Percentiles rank a stretch among this genome's conserved stretches.
These are phyloP conservation scores for Romanogobio albipinnatus DNA, from an alignment of 2,113 vertebrate species.

Conservation along the genomic window DNA sequence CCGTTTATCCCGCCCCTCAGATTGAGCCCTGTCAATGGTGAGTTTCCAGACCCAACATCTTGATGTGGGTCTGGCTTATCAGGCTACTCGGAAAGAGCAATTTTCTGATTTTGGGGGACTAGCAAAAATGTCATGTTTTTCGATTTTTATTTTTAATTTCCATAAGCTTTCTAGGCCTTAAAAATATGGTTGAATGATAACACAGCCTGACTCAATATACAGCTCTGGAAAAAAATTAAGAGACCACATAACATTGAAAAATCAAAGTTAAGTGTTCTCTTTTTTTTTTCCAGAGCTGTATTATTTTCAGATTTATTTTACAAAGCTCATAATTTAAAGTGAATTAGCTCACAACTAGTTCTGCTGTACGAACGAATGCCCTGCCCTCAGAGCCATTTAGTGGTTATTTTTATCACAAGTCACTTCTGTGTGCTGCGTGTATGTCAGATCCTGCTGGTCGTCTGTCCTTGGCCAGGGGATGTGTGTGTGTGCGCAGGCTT, in stretches of 20 bases:
- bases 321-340: background rate
- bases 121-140: too few species aligned
- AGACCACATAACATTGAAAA: too few species aligned
- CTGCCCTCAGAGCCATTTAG: background rate
- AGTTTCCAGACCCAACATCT: too few species aligned
- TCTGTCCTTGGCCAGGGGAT: slow-evolving; percentile 45
- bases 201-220: too few species aligned
- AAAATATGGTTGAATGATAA: too few species aligned
- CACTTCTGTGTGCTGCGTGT: slow-evolving; percentile 6
- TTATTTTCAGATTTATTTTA: background rate
- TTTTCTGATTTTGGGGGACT: background rate
- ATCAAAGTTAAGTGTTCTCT: too few species aligned
- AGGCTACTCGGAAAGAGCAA: background rate
- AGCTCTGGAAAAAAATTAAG: too few species aligned
- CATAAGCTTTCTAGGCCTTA: background rate
- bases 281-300: too few species aligned
- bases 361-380: background rate
- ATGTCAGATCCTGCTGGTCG: slow-evolving; percentile 9
- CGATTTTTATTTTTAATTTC: too few species aligned
- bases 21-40: too few species aligned
- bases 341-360: slow-evolving; percentile 1
- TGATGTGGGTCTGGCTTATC: too few species aligned
- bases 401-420: slow-evolving; percentile 41
- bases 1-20: too few species aligned
- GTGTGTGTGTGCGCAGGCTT: slow-evolving; percentile 25